Evolutionary conservation across 2,797 vertebrate species (phyloP).

Genomic region (Pipistrellus kuhlii): DNA sequence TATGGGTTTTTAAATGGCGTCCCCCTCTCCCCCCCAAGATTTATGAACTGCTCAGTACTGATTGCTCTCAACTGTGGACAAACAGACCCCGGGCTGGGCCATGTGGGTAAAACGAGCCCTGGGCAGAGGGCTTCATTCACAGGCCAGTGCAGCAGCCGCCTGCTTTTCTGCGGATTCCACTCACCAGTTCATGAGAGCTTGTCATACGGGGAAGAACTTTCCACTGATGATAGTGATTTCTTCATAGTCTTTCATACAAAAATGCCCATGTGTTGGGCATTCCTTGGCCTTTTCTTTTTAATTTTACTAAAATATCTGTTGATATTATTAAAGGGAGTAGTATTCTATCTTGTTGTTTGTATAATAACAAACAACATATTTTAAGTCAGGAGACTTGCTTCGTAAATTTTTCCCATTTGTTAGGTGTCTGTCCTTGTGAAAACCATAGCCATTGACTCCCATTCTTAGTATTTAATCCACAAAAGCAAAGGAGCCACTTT

Average conservation of each 20-base stretch:
- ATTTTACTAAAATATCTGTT: background rate
- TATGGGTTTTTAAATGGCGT: background rate
- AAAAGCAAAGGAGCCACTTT: background rate
- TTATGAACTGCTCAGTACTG: background rate
- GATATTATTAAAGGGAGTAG: background rate
- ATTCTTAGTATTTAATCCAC: constrained; percentile 3
- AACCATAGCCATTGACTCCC: background rate
- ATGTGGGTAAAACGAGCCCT: background rate
- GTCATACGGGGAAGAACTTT: background rate
- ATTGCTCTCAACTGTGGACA: background rate
- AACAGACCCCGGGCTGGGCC: background rate
- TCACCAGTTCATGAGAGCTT: background rate
- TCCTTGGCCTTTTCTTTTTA: background rate
- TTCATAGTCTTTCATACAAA: background rate
- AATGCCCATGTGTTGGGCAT: background rate
- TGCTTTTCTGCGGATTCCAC: background rate
- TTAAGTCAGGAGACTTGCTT: constrained; percentile 26
- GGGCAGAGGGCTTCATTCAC: background rate
- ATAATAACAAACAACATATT: background rate
- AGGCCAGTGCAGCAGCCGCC: background rate
- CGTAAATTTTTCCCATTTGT: constrained; percentile 10
- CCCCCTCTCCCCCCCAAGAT: background rate
- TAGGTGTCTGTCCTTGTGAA: background rate
- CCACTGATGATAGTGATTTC: background rate
- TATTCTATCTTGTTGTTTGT: background rate